Evolutionary conservation across 2,113 vertebrate species (phyloP).

Genomic region (Bufo bufo): DNA sequence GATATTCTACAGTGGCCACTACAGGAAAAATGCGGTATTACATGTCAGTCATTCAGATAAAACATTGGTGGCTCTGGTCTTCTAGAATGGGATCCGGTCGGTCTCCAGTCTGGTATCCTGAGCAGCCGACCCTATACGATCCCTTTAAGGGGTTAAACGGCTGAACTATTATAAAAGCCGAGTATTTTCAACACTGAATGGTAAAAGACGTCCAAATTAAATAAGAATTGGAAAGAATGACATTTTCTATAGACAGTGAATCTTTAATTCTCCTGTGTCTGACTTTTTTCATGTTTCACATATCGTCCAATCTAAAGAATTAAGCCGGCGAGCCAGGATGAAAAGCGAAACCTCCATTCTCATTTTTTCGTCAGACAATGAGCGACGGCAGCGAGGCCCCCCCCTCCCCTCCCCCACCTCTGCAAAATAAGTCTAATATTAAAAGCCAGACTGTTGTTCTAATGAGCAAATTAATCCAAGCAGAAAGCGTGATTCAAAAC

Average conservation of each 20-base stretch:
- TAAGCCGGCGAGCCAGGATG: not conserved
- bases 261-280: constrained; percentile 15
- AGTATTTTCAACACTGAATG: not conserved
- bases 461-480: constrained; percentile 52
- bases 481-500: constrained; percentile 42
- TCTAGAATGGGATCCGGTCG: no score
- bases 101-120: no score
- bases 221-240: not conserved
- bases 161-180: not conserved
- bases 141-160: not conserved
- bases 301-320: constrained; percentile 36
- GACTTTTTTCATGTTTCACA: constrained; percentile 3
- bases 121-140: not conserved
- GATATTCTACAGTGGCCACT: no score
- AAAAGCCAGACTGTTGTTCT: constrained; percentile 35
- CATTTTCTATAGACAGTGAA: not conserved
- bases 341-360: constrained; percentile 12
- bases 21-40: no score
- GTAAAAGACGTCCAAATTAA: not conserved
- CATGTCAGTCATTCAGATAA: no score
- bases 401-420: not conserved
- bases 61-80: no score
- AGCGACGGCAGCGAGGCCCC: not conserved
- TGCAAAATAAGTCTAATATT: constrained; percentile 38
- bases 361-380: constrained; percentile 29